Evolutionary conservation across 2,888 invertebrate genomes (phyloP), one percentile per base, ranked within the genome.

Genomic region (Theretra japonica): DNA sequence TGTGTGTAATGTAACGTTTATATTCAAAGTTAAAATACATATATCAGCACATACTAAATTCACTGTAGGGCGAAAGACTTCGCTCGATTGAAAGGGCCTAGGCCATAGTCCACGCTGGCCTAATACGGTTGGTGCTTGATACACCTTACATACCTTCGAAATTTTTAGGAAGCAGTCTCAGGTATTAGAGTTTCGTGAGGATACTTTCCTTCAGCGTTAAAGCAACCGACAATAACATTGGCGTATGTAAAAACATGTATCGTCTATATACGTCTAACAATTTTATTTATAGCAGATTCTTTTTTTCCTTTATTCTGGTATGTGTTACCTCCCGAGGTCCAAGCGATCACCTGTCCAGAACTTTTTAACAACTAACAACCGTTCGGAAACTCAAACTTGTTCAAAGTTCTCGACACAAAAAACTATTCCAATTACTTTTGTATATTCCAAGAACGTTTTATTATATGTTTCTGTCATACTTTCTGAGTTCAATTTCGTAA

Each of bases 371-470:
- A 25, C 58, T 58, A 25, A 25, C 23, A 58, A 23, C 65, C 5
- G 53, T n/a, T 53, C 53, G n/a, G n/a, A 41, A 33, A 65, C 33
- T 65, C 23, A 48, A 48, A 68, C 50, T 68, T 68, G 68, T 33
- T 17, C 7, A 65, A 65, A 58, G 58, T 58, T 58, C 58, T 25
- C 23, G 17, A 58, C 53, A 23, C 58, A 23, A 58, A 25, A 58
- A 58, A 58, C 58, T 25, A 58, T 58, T 58, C 25, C 58, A 58
- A 58, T 58, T 58, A 58, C 58, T 58, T 58, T n/a, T 53, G 7
- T 53, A 53, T 5, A 53, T 53, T 53, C 53, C n/a, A 53, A 53
- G n/a, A 53, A 53, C n/a, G 53, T n/a, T 53, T 53, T 23, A 17
- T 25, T 23, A 58, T 25, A 25, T 28, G 3, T 58, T 58, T 17